These are phyloP conservation scores for Aplochiton taeniatus DNA, from an alignment of 2,797 vertebrate genomes.

Conservation along the genomic window DNA sequence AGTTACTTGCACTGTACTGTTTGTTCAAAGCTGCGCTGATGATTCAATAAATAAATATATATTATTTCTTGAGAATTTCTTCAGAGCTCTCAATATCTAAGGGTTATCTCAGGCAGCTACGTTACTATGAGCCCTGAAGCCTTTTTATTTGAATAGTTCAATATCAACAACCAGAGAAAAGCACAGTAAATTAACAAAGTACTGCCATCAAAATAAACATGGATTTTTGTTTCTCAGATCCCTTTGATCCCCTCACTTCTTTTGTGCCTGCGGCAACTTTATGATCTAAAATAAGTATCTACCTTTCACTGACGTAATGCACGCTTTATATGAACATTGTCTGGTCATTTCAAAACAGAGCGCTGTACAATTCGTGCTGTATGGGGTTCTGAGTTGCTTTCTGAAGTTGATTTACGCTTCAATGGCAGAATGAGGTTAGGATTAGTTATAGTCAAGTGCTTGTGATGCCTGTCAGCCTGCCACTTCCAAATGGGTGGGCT, in stretches of 20 bases:
- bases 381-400: conserved; percentile 15
- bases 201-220: neutral
- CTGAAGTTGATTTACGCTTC: conserved; percentile 1
- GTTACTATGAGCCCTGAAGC: conserved; percentile 21
- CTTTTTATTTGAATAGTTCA: conserved; percentile 19
- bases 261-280: neutral
- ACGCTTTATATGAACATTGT: conserved; percentile 17
- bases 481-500: neutral
- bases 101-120: too few relatives aligned
- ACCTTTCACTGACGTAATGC: conserved; percentile 4
- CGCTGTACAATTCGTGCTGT: conserved; percentile 8
- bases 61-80: conserved; percentile 36
- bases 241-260: neutral
- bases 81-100: too few relatives aligned
- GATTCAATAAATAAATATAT: conserved; percentile 36
- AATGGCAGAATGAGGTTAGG: conserved; percentile 21
- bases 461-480: conserved; percentile 5
- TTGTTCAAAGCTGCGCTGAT: conserved; percentile 22
- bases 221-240: neutral
- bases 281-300: conserved; percentile 2
- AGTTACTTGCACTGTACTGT: conserved; percentile 29
- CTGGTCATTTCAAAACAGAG: conserved; percentile 21
- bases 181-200: conserved; percentile 14
- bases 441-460: conserved; percentile 8
- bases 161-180: conserved; percentile 49